phyloP scores from a whole-genome alignment of 2,888 invertebrate species.

The Drosophila prostipennis region DNA sequence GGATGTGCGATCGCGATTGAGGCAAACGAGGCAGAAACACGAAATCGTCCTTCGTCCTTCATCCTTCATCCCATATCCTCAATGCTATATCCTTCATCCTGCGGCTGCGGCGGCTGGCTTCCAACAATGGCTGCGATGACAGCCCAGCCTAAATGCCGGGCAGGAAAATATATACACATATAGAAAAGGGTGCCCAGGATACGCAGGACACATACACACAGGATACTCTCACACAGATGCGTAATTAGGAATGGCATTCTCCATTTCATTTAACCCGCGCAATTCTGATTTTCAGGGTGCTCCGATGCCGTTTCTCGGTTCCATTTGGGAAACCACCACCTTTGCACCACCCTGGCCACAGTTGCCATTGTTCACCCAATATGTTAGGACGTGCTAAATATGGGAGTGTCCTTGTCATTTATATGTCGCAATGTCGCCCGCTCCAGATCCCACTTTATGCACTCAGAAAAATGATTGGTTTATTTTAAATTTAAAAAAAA shows the following conservation, averaged over 20 bases:
- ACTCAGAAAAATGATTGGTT: background rate
- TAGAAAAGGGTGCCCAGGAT: slow-evolving; percentile 62
- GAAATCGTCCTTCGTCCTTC: slow-evolving; percentile 36
- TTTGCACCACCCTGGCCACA: slow-evolving; percentile 56
- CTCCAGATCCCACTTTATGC: slow-evolving; percentile 52
- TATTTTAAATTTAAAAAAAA: too few relatives aligned
- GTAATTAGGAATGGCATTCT: slow-evolving; percentile 81
- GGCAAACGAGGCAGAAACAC: slow-evolving; percentile 61
- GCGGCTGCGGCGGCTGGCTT: slow-evolving; percentile 55
- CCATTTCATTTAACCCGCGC: slow-evolving; percentile 82
- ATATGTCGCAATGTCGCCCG: slow-evolving; percentile 71
- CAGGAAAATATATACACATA: slow-evolving; percentile 30
- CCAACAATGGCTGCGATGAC: slow-evolving; percentile 82
- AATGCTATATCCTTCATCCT: slow-evolving; percentile 55
- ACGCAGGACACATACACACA: slow-evolving; percentile 28
- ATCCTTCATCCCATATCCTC: background rate
- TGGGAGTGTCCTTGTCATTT: slow-evolving; percentile 84
- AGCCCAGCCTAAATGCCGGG: slow-evolving; percentile 65
- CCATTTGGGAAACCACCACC: slow-evolving; percentile 20
- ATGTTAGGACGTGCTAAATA: slow-evolving; percentile 81
- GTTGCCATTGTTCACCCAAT: slow-evolving; percentile 68
- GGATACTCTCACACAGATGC: slow-evolving; percentile 30
- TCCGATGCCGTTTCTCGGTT: background rate
- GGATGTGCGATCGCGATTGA: slow-evolving; percentile 62
- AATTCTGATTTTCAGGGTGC: slow-evolving; percentile 70